A percentile compares a stretch with the other conserved stretches of the same genome.
These are phyloP conservation scores for Heliopora coerulea DNA, from an alignment of 92 coral and sea anemone genomes.

Conservation along the genomic window DNA sequence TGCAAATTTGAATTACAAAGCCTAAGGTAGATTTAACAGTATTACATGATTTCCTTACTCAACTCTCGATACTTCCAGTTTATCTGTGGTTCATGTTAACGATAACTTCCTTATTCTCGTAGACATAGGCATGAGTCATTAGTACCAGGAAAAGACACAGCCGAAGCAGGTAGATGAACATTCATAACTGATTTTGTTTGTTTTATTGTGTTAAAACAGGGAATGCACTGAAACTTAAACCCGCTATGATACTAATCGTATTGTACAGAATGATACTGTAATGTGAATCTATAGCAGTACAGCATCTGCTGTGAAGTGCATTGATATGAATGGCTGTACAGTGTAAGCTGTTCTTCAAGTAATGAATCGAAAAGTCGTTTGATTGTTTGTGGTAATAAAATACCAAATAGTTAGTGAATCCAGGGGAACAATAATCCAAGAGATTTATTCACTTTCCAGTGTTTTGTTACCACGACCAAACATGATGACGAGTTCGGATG, in stretches of 20 bases:
- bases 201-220: too few relatives aligned
- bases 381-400: too few relatives aligned
- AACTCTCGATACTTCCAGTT: background rate
- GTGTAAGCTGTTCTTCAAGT: background rate
- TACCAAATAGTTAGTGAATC: too few relatives aligned
- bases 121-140: conserved; percentile 93
- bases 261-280: background rate
- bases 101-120: background rate
- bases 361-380: too few relatives aligned
- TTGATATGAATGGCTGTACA: background rate
- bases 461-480: too few relatives aligned
- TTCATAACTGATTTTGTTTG: too few relatives aligned
- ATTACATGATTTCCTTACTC: background rate
- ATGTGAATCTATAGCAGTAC: background rate
- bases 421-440: too few relatives aligned
- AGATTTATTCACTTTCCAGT: too few relatives aligned
- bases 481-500: too few relatives aligned
- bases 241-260: too few relatives aligned
- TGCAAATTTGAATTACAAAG: conserved; percentile 97
- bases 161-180: conserved; percentile 29
- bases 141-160: conserved; percentile 70
- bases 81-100: background rate
- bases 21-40: conserved; percentile 63
- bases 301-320: background rate
- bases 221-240: too few relatives aligned